A percentile compares a stretch with the other conserved stretches of the same genome.
phyloP scores from a whole-genome alignment of 2,797 vertebrate species.

The Trachurus trachurus region DNA sequence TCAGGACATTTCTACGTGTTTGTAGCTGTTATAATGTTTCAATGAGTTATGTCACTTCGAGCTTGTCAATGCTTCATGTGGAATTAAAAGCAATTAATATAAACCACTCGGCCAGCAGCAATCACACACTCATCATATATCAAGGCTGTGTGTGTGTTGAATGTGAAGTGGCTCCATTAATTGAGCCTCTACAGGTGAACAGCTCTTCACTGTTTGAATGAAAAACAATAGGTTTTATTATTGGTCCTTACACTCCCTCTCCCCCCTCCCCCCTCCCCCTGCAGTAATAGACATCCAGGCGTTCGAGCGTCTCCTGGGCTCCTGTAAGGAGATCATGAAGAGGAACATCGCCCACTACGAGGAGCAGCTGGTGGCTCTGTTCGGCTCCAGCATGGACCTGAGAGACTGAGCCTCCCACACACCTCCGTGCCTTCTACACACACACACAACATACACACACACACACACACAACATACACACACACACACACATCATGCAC shows the following conservation, averaged over 20 bases:
- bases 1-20: neutral
- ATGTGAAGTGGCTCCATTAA: conserved; percentile 16
- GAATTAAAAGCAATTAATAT: conserved; percentile 15
- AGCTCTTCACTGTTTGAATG: conserved; percentile 39
- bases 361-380: conserved; percentile 98
- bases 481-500: conserved; percentile 52
- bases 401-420: conserved; percentile 87
- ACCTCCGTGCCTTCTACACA: conserved; percentile 87
- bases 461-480: conserved; percentile 51
- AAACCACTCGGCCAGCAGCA: conserved; percentile 17
- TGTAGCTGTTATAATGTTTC: neutral
- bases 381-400: conserved; percentile 99
- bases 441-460: conserved; percentile 59
- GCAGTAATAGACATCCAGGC: conserved; percentile 98
- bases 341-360: conserved; percentile 98
- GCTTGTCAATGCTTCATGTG: neutral
- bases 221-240: too few relatives aligned
- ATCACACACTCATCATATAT: neutral
- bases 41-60: neutral
- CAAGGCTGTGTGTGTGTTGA: conserved; percentile 1
- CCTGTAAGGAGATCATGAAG: conserved; percentile 99
- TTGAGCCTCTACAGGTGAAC: conserved; percentile 36
- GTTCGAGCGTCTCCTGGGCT: conserved; percentile 97
- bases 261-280: neutral
- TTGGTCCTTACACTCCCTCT: too few relatives aligned